Percentiles rank a stretch among this genome's conserved stretches.
Evolutionary conservation across 64 coral and sea anemone species (phyloP).

Genomic region (Montipora cactus): DNA sequence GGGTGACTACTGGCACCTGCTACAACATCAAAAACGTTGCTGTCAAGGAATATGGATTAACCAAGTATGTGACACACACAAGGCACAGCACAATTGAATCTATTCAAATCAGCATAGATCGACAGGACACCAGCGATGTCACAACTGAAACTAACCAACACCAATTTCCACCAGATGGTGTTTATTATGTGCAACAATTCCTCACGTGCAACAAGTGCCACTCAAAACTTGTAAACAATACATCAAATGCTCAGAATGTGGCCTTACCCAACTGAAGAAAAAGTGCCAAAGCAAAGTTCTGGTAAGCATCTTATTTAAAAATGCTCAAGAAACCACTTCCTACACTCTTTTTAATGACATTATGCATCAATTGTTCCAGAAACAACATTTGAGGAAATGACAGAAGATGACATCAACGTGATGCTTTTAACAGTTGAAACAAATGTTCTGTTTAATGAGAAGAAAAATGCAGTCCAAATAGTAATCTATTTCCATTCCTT

Average conservation of each 20-base stretch:
- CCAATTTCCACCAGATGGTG: conserved; percentile 53
- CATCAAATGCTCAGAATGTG: conserved; percentile 46
- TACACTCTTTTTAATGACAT: conserved; percentile 34
- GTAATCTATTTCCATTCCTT: neutral
- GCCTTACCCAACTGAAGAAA: neutral
- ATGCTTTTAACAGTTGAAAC: conserved; percentile 56
- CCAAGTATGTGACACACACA: conserved; percentile 55
- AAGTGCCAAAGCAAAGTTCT: conserved; percentile 36
- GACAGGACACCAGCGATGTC: conserved; percentile 15
- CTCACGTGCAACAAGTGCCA: conserved; percentile 60
- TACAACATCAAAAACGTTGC: conserved; percentile 45
- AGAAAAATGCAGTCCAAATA: conserved; percentile 35
- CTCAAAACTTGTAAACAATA: conserved; percentile 27
- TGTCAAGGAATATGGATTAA: conserved; percentile 46
- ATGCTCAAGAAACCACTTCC: conserved; percentile 40
- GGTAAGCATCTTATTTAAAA: conserved; percentile 28
- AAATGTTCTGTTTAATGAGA: conserved; percentile 45
- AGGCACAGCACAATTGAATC: conserved; percentile 20
- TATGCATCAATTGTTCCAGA: conserved; percentile 35
- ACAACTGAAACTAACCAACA: conserved; percentile 8
- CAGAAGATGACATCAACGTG: conserved; percentile 41
- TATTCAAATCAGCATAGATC: conserved; percentile 3
- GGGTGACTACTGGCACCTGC: conserved; percentile 26
- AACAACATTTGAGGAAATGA: neutral
- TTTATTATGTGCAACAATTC: conserved; percentile 48